A percentile compares a stretch with the other conserved stretches of the same genome.
phyloP scores from a whole-genome alignment of 1,140 invertebrate genomes.

The Drosophila orena region DNA sequence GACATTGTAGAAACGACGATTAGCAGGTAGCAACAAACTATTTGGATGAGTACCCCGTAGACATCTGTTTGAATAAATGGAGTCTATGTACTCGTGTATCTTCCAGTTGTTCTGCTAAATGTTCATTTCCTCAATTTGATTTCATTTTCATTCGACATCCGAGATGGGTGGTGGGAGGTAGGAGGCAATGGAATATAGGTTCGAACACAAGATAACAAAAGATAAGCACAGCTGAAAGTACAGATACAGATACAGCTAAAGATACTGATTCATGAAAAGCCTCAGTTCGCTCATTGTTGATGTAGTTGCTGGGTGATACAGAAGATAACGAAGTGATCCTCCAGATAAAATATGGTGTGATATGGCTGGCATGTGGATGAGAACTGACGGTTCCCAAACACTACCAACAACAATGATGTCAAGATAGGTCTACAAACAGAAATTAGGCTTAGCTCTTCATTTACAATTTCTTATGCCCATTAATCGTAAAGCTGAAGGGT shows the following conservation, averaged over 20 bases:
- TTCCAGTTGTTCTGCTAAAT: slow-evolving; percentile 64
- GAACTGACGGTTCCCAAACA: background rate
- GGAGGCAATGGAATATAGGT: slow-evolving; percentile 13
- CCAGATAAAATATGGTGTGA: slow-evolving; percentile 36
- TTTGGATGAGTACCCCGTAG: slow-evolving; percentile 14
- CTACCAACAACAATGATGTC: background rate
- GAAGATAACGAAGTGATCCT: slow-evolving; percentile 20
- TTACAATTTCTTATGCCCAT: no score
- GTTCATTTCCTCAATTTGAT: slow-evolving; percentile 79
- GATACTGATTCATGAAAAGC: slow-evolving; percentile 4
- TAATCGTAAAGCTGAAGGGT: no score
- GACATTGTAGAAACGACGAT: slow-evolving; percentile 11
- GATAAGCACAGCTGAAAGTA: slow-evolving; percentile 17
- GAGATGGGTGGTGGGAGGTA: background rate
- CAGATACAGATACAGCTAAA: slow-evolving; percentile 27
- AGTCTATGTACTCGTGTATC: slow-evolving; percentile 19
- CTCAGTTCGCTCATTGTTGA: background rate
- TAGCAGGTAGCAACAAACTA: slow-evolving; percentile 47
- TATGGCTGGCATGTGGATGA: slow-evolving; percentile 14
- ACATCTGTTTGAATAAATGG: slow-evolving; percentile 6
- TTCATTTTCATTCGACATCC: slow-evolving; percentile 55
- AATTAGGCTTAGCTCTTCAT: background rate
- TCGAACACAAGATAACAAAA: slow-evolving; percentile 25
- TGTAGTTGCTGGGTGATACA: slow-evolving; percentile 20
- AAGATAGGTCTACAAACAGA: background rate